Percentiles rank a stretch among this genome's conserved stretches.
These are phyloP conservation scores for Balaeniceps rex DNA, from an alignment of 2,113 vertebrate species.

Conservation along the genomic window DNA sequence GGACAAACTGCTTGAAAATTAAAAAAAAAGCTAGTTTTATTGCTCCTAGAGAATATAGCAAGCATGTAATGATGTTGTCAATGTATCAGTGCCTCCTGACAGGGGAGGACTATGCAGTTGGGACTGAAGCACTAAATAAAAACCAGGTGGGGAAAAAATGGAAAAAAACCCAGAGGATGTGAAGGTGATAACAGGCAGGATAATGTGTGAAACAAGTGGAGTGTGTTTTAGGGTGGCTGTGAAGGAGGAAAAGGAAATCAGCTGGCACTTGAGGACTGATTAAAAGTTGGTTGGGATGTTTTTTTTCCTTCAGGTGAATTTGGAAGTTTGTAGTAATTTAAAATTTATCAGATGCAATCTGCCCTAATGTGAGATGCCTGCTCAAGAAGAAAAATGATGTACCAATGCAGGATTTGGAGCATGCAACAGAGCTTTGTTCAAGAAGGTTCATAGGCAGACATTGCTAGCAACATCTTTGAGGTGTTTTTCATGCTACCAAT, in stretches of 20 bases:
- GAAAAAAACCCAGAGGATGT: not conserved
- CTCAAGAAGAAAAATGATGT: not conserved
- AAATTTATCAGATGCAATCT: not conserved
- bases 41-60: not conserved
- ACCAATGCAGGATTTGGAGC: fast-evolving
- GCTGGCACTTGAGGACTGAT: not conserved
- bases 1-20: not conserved
- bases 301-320: not conserved
- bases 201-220: not conserved
- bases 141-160: not conserved
- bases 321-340: not conserved
- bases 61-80: not conserved
- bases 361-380: not conserved
- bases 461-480: not conserved
- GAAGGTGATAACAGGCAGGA: not conserved
- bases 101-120: not conserved
- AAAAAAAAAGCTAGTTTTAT: not conserved
- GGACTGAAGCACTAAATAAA: not conserved
- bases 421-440: not conserved
- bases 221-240: not conserved
- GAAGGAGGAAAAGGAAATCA: not conserved
- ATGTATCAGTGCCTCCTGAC: not conserved
- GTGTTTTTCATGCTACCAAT: not conserved
- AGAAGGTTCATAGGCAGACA: not conserved
- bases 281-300: not conserved